Conservation (phyloP, 2,888 invertebrate species). For the Aspidiotus destructor region DNA sequence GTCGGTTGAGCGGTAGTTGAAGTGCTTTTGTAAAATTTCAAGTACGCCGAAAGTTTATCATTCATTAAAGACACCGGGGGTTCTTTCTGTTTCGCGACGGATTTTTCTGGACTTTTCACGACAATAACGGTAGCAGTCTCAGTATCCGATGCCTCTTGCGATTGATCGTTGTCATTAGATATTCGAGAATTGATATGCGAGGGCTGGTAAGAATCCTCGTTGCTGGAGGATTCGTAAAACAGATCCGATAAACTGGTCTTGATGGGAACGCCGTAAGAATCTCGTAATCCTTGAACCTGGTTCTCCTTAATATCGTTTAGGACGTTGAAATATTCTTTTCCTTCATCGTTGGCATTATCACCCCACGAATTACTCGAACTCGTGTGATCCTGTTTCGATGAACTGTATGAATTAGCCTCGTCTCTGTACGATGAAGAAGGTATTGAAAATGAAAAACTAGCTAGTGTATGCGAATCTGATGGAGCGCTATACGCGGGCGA, state of each 20-base stretch:
- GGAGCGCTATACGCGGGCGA: constrained; percentile 34
- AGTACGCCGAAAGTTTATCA: constrained; percentile 35
- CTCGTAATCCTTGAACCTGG: constrained; percentile 6
- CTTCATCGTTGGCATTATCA: constrained; percentile 27
- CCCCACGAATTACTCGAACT: constrained; percentile 27
- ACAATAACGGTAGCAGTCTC: not conserved
- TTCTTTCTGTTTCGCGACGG: not conserved
- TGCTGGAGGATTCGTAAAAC: constrained; percentile 24
- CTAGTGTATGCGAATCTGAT: constrained; percentile 20
- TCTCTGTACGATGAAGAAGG: constrained; percentile 36
- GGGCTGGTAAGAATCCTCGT: constrained; percentile 24
- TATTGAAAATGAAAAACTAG: constrained; percentile 33
- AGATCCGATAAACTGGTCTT: constrained; percentile 26
- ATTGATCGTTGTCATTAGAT: constrained; percentile 7
- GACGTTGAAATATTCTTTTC: constrained; percentile 14
- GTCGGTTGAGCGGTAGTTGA: constrained; percentile 30
- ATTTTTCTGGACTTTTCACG: not conserved
- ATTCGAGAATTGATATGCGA: not conserved
- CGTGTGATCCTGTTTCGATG: constrained; percentile 32
- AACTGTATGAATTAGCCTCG: constrained; percentile 39
- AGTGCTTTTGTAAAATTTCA: constrained; percentile 33
- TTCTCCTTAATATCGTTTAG: constrained; percentile 24
- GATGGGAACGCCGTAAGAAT: constrained; percentile 34
- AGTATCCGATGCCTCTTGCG: constrained; percentile 14
- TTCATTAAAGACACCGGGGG: constrained; percentile 22